phyloP scores from a whole-genome alignment of 64 coral and sea anemone species.

The Stylophora pistillata region DNA sequence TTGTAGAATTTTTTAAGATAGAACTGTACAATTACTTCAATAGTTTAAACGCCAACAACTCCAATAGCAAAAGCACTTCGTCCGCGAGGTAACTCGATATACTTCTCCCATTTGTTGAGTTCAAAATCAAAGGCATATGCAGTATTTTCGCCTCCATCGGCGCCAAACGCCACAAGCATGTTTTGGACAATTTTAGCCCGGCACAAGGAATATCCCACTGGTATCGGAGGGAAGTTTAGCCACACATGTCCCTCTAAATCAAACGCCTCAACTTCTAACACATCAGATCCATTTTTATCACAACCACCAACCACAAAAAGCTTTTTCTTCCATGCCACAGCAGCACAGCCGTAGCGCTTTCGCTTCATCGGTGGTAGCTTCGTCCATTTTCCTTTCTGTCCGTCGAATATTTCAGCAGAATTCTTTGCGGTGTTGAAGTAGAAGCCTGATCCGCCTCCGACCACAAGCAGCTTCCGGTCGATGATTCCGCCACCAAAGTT shows the following conservation, averaged over 20 bases:
- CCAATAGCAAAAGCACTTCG: constrained; percentile 68
- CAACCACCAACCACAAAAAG: constrained; percentile 83
- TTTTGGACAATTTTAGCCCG: constrained; percentile 74
- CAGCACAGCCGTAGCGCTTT: constrained; percentile 80
- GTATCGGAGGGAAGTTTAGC: constrained; percentile 61
- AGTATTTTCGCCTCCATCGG: constrained; percentile 55
- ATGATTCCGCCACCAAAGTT: constrained; percentile 83
- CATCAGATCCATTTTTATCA: constrained; percentile 71
- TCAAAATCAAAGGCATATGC: constrained; percentile 79
- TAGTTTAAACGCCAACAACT: constrained; percentile 58
- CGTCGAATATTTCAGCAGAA: constrained; percentile 76
- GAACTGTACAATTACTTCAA: background rate
- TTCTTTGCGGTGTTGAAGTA: constrained; percentile 91
- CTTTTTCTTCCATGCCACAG: constrained; percentile 51
- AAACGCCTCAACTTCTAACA: constrained; percentile 71
- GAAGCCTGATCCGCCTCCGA: constrained; percentile 76
- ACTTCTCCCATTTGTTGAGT: constrained; percentile 59
- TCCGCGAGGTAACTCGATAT: constrained; percentile 58
- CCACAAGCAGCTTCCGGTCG: constrained; percentile 65
- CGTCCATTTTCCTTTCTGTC: constrained; percentile 78
- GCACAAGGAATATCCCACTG: constrained; percentile 59
- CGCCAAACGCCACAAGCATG: constrained; percentile 73
- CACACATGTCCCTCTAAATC: constrained; percentile 49
- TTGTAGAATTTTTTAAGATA: background rate
- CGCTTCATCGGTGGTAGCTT: constrained; percentile 61